Base-by-base conservation (phyloP, 2,888 invertebrate species). In the Ommatoiulus sabulosus region DNA sequence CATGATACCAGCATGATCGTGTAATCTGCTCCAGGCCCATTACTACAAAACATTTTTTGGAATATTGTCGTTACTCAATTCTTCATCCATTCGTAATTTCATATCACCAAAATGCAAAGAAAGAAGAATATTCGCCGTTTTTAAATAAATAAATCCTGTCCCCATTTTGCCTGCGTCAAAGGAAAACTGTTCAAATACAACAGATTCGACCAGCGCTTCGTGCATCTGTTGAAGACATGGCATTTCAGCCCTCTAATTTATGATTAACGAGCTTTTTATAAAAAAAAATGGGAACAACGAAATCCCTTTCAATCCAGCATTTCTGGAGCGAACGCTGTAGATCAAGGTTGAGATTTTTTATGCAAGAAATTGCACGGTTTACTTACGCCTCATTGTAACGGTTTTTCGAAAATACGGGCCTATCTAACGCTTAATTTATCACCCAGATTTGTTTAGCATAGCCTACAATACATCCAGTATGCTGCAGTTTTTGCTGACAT, bases 401-500 rank as follows among this genome's bases (percentile, higher is more conserved):
- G 6, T 80, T 80, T 80, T 80, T 35, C 10, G 7, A 80, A 35
- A 35, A 24, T 12, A 80, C 10, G 80, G 80, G 15, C 80, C 80
- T 35, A 24, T 80, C 80, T 80, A 80, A 24, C 80, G 24, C 80
- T 24, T 80, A 80, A 80, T 80, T 80, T 80, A 80, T 80, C 80
- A 80, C 80, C 80, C 80, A 24, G 80, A 80, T 80, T 80, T 80
- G 80, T 80, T 80, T 80, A 35, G 80, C 80, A 24, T 80, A 35
- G 35, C 35, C 24, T 20, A 35, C 80, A 80, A 80, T 35, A 35
- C 80, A 12, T 80, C 35, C n/a, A n/a, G n/a, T n/a, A n/a, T 12
- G 35, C 57, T 35, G 80, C 10, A 7, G 12, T 80, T 80, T 80
- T 80, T 80, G 35, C 80, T 35, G 80, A 80, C 80, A 80, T 80